These are phyloP conservation scores for Unio pictorum DNA, from an alignment of 2,888 invertebrate genomes.

Conservation along the genomic window DNA sequence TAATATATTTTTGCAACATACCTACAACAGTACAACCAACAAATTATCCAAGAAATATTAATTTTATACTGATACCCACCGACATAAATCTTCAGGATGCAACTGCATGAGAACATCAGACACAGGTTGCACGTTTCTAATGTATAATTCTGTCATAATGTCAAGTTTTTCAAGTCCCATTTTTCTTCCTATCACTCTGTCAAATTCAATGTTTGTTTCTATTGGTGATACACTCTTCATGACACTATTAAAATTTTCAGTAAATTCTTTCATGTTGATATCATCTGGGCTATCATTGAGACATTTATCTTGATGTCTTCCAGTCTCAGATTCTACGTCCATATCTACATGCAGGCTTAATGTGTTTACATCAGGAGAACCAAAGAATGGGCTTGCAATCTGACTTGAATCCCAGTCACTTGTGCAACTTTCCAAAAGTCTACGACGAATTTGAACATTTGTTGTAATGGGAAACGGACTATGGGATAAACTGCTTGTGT, in stretches of 20 bases:
- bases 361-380: not conserved
- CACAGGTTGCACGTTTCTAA: conserved; percentile 31
- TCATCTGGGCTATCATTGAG: too few species aligned
- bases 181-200: conserved; percentile 55
- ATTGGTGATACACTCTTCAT: conserved; percentile 27
- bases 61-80: conserved; percentile 30
- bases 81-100: conserved; percentile 44
- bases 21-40: too few species aligned
- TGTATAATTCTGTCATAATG: conserved; percentile 42
- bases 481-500: not conserved
- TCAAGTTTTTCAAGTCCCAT: conserved; percentile 55
- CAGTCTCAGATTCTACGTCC: too few species aligned
- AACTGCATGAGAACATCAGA: conserved; percentile 37
- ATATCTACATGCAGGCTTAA: too few species aligned
- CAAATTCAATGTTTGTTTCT: conserved; percentile 14
- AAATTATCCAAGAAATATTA: too few species aligned
- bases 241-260: conserved; percentile 20
- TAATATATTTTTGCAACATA: too few species aligned
- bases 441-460: too few species aligned
- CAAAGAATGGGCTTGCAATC: conserved; percentile 1
- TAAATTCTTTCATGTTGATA: conserved; percentile 1
- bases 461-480: too few species aligned
- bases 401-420: conserved; percentile 8
- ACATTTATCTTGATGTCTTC: too few species aligned
- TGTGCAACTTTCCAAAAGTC: too few species aligned